These are phyloP conservation scores for Paguma larvata DNA, from an alignment of 2,797 vertebrate species.

Conservation along the genomic window DNA sequence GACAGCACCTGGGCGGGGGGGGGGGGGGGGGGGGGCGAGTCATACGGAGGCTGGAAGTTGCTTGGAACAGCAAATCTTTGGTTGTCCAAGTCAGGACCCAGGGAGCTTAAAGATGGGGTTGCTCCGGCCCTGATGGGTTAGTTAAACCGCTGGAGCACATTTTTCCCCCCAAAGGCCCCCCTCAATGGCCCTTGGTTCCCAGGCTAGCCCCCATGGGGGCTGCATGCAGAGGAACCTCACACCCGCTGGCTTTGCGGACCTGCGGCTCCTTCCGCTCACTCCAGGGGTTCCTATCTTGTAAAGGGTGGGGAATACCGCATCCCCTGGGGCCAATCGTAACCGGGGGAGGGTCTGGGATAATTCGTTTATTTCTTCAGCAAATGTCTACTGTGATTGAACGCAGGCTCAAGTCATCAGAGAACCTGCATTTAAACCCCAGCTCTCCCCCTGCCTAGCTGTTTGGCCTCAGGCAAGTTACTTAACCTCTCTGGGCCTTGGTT, in stretches of 20 bases:
- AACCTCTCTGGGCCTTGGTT: neutral
- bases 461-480: neutral
- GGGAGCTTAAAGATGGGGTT: neutral
- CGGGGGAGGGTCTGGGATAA: neutral
- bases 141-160: neutral
- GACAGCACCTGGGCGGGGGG: rapidly evolving
- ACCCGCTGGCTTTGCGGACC: neutral
- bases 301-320: neutral
- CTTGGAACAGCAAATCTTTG: neutral
- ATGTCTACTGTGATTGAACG: neutral
- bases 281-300: neutral
- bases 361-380: neutral
- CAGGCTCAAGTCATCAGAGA: neutral
- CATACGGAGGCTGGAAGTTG: neutral
- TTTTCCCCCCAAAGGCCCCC: neutral
- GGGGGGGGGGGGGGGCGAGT: neutral
- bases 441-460: neutral
- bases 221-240: no score
- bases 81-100: no score
- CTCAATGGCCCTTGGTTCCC: neutral
- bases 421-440: neutral
- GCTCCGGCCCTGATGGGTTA: neutral
- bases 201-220: neutral
- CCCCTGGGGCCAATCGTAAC: neutral
- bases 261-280: neutral